A percentile compares a stretch with the other conserved stretches of the same genome.
These are phyloP conservation scores for Catalaphyllia jardinei DNA, from an alignment of 64 coral and sea anemone genomes.

Conservation along the genomic window DNA sequence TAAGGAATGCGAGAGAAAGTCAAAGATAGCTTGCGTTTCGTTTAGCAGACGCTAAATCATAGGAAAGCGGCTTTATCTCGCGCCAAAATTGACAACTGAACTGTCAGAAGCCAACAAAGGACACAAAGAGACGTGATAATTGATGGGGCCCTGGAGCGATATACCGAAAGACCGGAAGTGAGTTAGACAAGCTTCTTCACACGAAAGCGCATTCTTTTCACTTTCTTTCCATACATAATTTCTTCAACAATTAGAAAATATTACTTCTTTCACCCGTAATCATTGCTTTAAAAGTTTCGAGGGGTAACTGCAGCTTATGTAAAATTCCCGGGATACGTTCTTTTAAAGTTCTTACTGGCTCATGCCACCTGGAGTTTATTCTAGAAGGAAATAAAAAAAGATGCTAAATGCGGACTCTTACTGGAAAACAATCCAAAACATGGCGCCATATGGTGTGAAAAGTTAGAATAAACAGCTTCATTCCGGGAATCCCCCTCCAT, in stretches of 20 bases:
- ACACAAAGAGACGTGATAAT: constrained; percentile 20
- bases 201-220: background rate
- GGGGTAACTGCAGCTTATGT: background rate
- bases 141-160: background rate
- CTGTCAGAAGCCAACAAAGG: constrained; percentile 2
- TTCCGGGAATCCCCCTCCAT: constrained; percentile 36
- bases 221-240: background rate
- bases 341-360: background rate
- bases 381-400: background rate
- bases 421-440: constrained; percentile 10
- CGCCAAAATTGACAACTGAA: constrained; percentile 36
- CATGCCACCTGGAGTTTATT: background rate
- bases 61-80: background rate
- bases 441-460: constrained; percentile 15
- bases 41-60: background rate
- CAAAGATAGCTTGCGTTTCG: background rate
- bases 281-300: background rate
- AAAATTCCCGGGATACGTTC: too few relatives aligned
- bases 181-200: background rate
- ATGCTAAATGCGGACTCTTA: background rate
- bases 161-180: constrained; percentile 5
- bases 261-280: background rate
- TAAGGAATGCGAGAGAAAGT: background rate
- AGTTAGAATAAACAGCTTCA: constrained; percentile 20
- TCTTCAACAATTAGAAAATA: background rate